Evolutionary conservation across 1,140 invertebrate species (phyloP), one percentile per base, ranked within the genome.

Genomic region (Drosophila truncata): DNA sequence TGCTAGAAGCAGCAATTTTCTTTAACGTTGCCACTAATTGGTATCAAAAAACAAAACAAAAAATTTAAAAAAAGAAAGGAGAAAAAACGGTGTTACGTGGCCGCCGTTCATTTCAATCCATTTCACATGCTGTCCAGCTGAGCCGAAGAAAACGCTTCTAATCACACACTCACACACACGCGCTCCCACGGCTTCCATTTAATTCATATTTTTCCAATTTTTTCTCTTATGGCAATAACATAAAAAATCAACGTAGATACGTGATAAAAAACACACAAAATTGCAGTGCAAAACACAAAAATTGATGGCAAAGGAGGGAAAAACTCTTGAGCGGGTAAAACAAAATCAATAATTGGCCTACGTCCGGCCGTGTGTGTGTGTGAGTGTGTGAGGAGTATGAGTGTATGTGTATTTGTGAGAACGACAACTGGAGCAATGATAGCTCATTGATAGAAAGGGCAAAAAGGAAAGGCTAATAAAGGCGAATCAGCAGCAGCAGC

Each of bases 281-380:
- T 35, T 54, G 39, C 16, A 41, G 73, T 49, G 73, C 18, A 27
- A 50, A 63, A 47, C 44, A 47, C n/a, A 23, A 41, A 42, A 52
- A 29, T 31, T 31, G 14, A 25, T n/a, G 18, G 11, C 41, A 18
- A 18, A 50, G 33, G 20, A 44, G 27, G 31, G n/a, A 33, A 57
- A 70, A 47, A 52, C 66, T 52, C 46, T 66, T 25, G 13, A 33
- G 66, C 66, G 66, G 66, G 46, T 66, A 67, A 71, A 72, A 63
- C 77, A 90, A 87, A 87, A 87, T 87, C 84, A 84, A 87, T 87
- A 87, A 87, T 88, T 87, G 85, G 71, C 77, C 47, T 76, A 79
- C 60, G 76, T 82, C 55, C 63, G 65, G 73, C 59, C 42, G 39
- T 54, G 71, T 64, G 63, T 33, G 62, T 57, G 71, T 61, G 63